Evolutionary conservation across 2,797 vertebrate species (phyloP).

Genomic region (Danio aesculapii): DNA sequence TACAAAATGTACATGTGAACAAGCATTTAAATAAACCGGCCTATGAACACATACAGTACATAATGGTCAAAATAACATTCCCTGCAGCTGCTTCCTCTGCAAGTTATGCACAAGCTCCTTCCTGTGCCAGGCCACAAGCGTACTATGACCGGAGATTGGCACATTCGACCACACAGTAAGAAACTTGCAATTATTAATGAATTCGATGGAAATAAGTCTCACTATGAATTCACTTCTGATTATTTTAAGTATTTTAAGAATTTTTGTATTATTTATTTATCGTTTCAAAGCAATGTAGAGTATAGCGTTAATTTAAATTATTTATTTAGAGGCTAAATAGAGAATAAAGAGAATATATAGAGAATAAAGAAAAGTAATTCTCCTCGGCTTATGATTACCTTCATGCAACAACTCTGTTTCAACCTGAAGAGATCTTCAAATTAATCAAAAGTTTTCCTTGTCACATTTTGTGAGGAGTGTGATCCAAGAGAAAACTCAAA

Average conservation of each 20-base stretch:
- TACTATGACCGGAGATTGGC: background rate
- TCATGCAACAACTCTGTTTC: constrained; percentile 3
- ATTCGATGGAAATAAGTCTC: background rate
- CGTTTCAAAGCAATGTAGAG: background rate
- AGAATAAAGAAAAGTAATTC: background rate
- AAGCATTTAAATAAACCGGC: constrained; percentile 30
- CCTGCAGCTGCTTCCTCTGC: constrained; percentile 69
- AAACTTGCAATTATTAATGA: background rate
- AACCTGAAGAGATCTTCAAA: background rate
- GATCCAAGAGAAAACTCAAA: constrained; percentile 54
- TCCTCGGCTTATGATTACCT: constrained; percentile 2
- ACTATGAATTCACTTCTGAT: too few relatives aligned
- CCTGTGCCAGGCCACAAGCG: constrained; percentile 58
- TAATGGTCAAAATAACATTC: constrained; percentile 45
- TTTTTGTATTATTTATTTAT: background rate
- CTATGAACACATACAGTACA: constrained; percentile 37
- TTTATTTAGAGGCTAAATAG: background rate
- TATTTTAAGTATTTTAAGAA: background rate
- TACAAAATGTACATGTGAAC: constrained; percentile 16
- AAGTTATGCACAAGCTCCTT: constrained; percentile 68
- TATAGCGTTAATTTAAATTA: background rate
- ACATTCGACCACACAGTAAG: background rate
- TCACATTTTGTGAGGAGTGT: constrained; percentile 26
- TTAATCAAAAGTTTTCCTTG: constrained; percentile 2
- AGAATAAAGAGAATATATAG: too few relatives aligned